Evolutionary conservation across 2,113 vertebrate species (phyloP).

Genomic region (Nibea coibor): DNA sequence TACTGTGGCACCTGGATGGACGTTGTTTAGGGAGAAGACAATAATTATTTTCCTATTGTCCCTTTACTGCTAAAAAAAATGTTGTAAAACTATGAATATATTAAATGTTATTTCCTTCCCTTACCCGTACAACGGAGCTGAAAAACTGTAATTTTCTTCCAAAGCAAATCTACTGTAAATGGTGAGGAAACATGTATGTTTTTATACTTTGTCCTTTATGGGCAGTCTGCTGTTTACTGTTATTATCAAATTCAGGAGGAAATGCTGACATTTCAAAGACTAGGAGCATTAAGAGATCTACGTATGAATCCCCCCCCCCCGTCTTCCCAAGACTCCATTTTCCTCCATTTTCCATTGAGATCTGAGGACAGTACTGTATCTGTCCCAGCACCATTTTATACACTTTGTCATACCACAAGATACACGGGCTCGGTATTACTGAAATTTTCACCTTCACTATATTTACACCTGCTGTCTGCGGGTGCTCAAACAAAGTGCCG

Average conservation of each 20-base stretch:
- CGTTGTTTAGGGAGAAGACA: neutral
- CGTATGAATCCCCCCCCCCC: neutral
- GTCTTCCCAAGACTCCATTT: neutral
- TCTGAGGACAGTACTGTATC: neutral
- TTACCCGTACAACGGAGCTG: neutral
- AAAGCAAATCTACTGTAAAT: conserved; percentile 3
- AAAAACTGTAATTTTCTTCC: neutral
- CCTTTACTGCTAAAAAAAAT: neutral
- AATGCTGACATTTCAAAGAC: conserved; percentile 5
- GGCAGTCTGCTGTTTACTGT: neutral
- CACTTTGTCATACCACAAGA: conserved; percentile 6
- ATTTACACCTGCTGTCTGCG: conserved; percentile 1
- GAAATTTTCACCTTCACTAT: neutral
- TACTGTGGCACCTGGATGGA: neutral
- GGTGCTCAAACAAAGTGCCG: neutral
- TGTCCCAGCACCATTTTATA: conserved; percentile 2
- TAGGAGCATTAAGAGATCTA: neutral
- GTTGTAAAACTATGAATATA: neutral
- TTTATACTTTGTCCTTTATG: neutral
- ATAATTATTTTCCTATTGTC: neutral
- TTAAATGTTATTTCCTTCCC: neutral
- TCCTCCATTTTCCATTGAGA: neutral
- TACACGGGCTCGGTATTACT: conserved; percentile 13
- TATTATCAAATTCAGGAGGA: neutral
- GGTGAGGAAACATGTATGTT: neutral